These are phyloP conservation scores for Istiophorus platypterus DNA, from an alignment of 2,113 vertebrate species.

Conservation along the genomic window DNA sequence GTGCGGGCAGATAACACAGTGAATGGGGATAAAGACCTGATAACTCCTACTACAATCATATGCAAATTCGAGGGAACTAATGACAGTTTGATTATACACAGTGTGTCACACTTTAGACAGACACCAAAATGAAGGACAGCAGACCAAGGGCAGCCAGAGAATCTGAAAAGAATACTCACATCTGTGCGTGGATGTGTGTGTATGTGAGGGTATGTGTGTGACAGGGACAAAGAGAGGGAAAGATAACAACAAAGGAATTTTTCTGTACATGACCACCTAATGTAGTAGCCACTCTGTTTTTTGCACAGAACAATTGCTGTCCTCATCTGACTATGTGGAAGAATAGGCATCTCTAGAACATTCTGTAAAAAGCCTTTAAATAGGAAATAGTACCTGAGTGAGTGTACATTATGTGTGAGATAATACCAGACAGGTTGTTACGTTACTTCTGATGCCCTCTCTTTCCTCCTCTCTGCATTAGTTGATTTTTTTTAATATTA, in stretches of 20 bases:
- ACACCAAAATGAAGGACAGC: conserved; percentile 36
- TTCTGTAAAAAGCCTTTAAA: neutral
- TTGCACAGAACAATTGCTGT: neutral
- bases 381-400: neutral
- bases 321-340: neutral
- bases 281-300: neutral
- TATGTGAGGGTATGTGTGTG: too few relatives aligned
- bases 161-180: conserved; percentile 19
- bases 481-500: neutral
- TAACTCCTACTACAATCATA: conserved; percentile 56
- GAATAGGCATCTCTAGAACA: neutral
- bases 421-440: neutral
- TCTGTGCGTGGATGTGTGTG: neutral
- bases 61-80: conserved; percentile 56
- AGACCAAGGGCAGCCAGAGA: conserved; percentile 19
- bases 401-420: neutral
- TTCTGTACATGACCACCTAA: neutral
- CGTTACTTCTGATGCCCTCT: neutral
- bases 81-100: conserved; percentile 66
- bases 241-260: too few relatives aligned
- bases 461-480: too few relatives aligned
- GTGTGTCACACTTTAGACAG: conserved; percentile 39
- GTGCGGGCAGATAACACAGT: conserved; percentile 42
- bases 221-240: too few relatives aligned
- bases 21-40: conserved; percentile 54